phyloP scores from a whole-genome alignment of 2,797 vertebrate genomes.

The Chrosomus eos region DNA sequence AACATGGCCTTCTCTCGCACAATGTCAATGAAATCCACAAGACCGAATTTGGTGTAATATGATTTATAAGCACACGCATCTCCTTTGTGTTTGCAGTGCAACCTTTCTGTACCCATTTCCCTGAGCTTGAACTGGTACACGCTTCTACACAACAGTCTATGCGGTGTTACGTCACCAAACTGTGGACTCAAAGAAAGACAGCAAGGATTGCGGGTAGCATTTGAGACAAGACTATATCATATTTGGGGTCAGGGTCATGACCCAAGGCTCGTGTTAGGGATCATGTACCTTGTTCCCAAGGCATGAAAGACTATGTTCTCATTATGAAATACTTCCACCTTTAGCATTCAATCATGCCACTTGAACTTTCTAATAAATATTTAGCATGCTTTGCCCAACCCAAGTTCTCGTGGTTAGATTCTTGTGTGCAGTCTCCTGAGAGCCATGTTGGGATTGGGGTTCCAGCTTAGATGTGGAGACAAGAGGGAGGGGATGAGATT shows the following conservation, averaged over 20 bases:
- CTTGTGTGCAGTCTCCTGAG: neutral
- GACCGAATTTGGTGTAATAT: neutral
- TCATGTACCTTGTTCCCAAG: neutral
- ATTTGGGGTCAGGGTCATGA: slow-evolving; percentile 10
- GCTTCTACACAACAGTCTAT: neutral
- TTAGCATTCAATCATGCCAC: neutral
- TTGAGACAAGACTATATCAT: neutral
- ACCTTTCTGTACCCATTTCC: neutral
- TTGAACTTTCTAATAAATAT: slow-evolving; percentile 10
- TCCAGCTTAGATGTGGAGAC: neutral
- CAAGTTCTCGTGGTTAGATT: neutral
- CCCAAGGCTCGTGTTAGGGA: neutral
- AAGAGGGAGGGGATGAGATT: slow-evolving; percentile 23
- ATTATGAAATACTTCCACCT: slow-evolving; percentile 10
- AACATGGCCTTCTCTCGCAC: neutral
- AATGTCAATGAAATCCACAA: neutral
- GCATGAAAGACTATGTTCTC: neutral
- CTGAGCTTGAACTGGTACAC: neutral
- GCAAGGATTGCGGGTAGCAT: neutral
- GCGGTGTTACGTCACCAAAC: neutral
- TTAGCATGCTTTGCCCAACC: neutral
- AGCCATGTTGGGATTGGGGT: slow-evolving; percentile 10
- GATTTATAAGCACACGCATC: neutral
- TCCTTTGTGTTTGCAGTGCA: no score
- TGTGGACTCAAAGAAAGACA: no score